Conservation (phyloP, 2,113 vertebrate species). For the Strix aluco region DNA sequence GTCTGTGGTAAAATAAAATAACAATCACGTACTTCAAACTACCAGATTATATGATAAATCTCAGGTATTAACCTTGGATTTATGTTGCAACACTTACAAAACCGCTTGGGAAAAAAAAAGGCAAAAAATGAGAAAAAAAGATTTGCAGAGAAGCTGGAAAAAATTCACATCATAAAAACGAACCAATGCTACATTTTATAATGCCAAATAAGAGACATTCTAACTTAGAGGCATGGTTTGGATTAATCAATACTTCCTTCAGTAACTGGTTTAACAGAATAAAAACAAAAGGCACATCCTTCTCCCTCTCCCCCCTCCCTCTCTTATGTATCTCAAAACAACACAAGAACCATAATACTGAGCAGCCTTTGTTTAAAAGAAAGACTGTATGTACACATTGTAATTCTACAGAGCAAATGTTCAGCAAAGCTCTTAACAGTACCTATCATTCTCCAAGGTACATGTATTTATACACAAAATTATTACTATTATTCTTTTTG, state of each 20-base stretch:
- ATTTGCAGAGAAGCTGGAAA: neutral
- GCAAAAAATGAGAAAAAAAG: neutral
- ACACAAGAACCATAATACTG: neutral
- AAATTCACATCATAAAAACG: neutral
- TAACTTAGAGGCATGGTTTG: neutral
- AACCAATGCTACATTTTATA: neutral
- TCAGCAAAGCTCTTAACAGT: neutral
- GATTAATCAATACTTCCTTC: neutral
- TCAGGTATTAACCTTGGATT: conserved; percentile 54
- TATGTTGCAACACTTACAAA: conserved; percentile 16
- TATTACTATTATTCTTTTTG: neutral
- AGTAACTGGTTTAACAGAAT: neutral
- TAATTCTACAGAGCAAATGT: neutral
- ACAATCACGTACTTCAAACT: conserved; percentile 42
- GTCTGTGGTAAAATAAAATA: conserved; percentile 38
- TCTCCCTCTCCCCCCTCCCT: neutral
- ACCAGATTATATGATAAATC: conserved; percentile 50
- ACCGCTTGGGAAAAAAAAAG: neutral
- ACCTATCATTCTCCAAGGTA: neutral
- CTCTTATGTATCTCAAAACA: neutral
- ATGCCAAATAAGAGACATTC: neutral
- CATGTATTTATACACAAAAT: neutral
- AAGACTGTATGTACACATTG: neutral
- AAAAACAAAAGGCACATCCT: neutral
- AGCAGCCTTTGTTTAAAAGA: neutral